Conservation (phyloP, 2,888 invertebrate species). For the Orthosia incerta region DNA sequence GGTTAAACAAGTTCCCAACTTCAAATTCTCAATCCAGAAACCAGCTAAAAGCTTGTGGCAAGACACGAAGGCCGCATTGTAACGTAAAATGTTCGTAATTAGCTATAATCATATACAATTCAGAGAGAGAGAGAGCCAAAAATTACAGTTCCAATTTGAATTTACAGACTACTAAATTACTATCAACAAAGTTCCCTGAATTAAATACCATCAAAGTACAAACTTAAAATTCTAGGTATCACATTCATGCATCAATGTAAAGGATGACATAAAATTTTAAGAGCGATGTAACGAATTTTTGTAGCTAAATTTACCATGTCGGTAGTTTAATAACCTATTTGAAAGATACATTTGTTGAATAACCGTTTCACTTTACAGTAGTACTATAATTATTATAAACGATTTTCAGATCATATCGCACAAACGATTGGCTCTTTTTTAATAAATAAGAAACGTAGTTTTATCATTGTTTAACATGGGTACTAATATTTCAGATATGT, state of each 20-base stretch:
- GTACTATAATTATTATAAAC: slow-evolving; percentile 17
- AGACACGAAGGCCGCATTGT: not conserved
- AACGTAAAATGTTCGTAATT: not conserved
- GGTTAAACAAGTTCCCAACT: not conserved
- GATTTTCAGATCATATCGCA: slow-evolving; percentile 40
- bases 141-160: too few relatives aligned
- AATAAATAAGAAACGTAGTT: slow-evolving; percentile 16
- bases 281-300: not conserved
- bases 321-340: not conserved
- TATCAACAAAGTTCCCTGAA: slow-evolving; percentile 2
- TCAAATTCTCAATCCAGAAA: not conserved
- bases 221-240: slow-evolving; percentile 27
- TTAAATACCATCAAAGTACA: slow-evolving; percentile 40
- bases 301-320: slow-evolving; percentile 1
- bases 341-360: not conserved
- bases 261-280: slow-evolving; percentile 6
- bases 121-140: too few relatives aligned
- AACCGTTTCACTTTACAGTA: slow-evolving; percentile 6
- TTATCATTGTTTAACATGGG: not conserved
- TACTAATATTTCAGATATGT: slow-evolving; percentile 21
- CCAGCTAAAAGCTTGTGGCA: not conserved
- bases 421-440: slow-evolving; percentile 31
- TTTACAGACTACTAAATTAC: not conserved
- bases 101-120: too few relatives aligned
- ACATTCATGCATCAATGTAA: slow-evolving; percentile 8